phyloP scores from a whole-genome alignment of 37 sponge, comb jelly and placozoan species.

The Cliona cf. orientalis region DNA sequence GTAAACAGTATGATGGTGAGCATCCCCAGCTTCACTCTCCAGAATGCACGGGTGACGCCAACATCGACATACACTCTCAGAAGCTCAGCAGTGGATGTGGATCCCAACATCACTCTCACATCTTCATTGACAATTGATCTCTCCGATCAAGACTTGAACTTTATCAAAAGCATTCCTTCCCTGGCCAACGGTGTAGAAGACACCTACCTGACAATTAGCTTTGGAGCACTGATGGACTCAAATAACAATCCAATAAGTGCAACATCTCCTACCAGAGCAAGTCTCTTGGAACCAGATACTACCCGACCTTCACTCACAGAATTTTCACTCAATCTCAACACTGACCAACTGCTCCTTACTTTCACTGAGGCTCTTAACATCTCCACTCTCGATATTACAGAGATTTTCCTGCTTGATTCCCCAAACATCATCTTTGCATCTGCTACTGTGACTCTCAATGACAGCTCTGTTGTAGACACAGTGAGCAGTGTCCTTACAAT shows the following conservation, averaged over 20 bases:
- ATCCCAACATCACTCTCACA: background rate
- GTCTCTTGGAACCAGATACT: conserved; percentile 44
- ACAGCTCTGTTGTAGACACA: conserved; percentile 17
- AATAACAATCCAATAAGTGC: conserved; percentile 25
- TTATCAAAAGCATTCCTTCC: conserved; percentile 44
- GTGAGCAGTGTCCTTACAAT: conserved; percentile 57
- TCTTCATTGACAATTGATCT: conserved; percentile 63
- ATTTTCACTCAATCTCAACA: conserved; percentile 67
- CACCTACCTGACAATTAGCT: conserved; percentile 48
- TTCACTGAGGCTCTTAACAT: conserved; percentile 76
- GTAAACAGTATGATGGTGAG: conserved; percentile 51
- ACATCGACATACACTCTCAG: conserved; percentile 19
- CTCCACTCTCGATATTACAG: conserved; percentile 45
- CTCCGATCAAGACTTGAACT: conserved; percentile 63
- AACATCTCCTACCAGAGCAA: conserved; percentile 46
- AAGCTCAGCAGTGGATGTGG: conserved; percentile 7
- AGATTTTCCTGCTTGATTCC: conserved; percentile 46
- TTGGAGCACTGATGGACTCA: conserved; percentile 65
- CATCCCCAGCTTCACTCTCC: conserved; percentile 51
- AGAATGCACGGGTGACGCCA: conserved; percentile 8
- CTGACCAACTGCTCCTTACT: conserved; percentile 53
- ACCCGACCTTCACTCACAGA: conserved; percentile 60
- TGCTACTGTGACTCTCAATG: conserved; percentile 28
- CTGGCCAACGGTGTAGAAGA: conserved; percentile 29
- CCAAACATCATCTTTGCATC: background rate